Percentiles rank a stretch among this genome's conserved stretches.
Evolutionary conservation across 2,797 vertebrate genomes (phyloP).

Genomic region (Knipowitschia caucasica): DNA sequence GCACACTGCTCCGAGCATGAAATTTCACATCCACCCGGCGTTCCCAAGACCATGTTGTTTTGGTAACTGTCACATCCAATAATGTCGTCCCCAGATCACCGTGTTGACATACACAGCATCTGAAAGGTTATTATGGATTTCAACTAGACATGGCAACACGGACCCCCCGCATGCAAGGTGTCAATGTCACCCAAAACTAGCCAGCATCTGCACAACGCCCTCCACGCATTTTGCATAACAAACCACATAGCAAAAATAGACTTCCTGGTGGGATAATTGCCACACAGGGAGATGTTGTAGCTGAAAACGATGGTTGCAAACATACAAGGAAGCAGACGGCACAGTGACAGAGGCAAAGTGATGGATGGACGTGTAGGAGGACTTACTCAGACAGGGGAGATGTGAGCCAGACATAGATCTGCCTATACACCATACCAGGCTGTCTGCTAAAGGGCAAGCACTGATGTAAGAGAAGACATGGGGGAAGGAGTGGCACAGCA

Average conservation of each 20-base stretch:
- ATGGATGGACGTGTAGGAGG: conserved; percentile 52
- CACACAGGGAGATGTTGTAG: conserved; percentile 27
- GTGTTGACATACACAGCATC: conserved; percentile 52
- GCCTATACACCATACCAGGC: conserved; percentile 46
- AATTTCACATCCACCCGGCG: conserved; percentile 15
- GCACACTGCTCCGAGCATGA: not conserved
- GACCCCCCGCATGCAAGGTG: conserved; percentile 28
- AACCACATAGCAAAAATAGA: conserved; percentile 13
- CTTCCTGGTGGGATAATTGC: conserved; percentile 32
- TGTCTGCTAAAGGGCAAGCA: conserved; percentile 29
- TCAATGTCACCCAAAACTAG: conserved; percentile 28
- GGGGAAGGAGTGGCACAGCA: not conserved
- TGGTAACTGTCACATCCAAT: conserved; percentile 56
- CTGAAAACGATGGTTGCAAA: conserved; percentile 13
- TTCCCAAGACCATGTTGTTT: conserved; percentile 32
- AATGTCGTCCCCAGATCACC: conserved; percentile 48
- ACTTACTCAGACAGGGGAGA: conserved; percentile 41
- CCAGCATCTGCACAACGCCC: conserved; percentile 18
- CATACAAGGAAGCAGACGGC: conserved; percentile 17
- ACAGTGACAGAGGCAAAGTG: conserved; percentile 38
- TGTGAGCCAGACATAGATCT: conserved; percentile 35
- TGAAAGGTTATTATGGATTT: conserved; percentile 60
- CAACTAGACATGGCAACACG: conserved; percentile 36
- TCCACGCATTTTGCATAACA: conserved; percentile 50
- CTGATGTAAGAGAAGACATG: not conserved